phyloP scores from a whole-genome alignment of 1,140 invertebrate genomes.

The Zophobas atratus region DNA sequence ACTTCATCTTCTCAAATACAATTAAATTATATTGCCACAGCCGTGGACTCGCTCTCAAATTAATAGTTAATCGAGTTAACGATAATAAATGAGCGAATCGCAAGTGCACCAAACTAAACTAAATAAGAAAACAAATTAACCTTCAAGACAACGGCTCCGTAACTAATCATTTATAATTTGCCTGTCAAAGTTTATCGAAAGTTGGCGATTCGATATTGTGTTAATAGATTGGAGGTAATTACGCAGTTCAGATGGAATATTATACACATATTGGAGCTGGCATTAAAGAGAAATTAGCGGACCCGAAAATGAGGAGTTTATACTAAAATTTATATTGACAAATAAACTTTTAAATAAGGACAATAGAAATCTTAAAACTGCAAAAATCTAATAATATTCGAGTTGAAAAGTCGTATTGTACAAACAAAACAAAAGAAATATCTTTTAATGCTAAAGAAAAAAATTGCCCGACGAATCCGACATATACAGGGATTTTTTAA shows the following conservation, averaged over 20 bases:
- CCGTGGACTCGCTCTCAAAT: slow-evolving; percentile 36
- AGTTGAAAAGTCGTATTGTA: too few species aligned
- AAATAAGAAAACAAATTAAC: slow-evolving; percentile 41
- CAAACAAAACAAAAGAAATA: too few species aligned
- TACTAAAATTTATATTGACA: neutral
- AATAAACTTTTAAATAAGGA: neutral
- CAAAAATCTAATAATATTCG: too few species aligned
- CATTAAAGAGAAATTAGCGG: neutral
- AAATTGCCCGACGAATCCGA: too few species aligned
- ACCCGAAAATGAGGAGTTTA: neutral
- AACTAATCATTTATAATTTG: slow-evolving; percentile 28
- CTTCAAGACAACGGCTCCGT: neutral
- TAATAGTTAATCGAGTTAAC: slow-evolving; percentile 42
- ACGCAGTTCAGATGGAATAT: neutral
- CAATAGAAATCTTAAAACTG: too few species aligned
- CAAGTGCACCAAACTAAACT: slow-evolving; percentile 22
- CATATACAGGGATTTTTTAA: too few species aligned
- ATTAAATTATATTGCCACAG: slow-evolving; percentile 40
- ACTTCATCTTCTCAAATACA: slow-evolving; percentile 2
- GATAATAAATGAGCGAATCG: slow-evolving; percentile 39
- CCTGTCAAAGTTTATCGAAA: slow-evolving; percentile 29
- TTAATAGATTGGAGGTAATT: slow-evolving; percentile 3
- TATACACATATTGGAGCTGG: neutral
- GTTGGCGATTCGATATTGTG: slow-evolving; percentile 14
- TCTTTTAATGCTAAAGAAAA: too few species aligned